Percentiles rank a stretch among this genome's conserved stretches.
Evolutionary conservation across 2,113 vertebrate species (phyloP).

Genomic region (Tinamus guttatus): DNA sequence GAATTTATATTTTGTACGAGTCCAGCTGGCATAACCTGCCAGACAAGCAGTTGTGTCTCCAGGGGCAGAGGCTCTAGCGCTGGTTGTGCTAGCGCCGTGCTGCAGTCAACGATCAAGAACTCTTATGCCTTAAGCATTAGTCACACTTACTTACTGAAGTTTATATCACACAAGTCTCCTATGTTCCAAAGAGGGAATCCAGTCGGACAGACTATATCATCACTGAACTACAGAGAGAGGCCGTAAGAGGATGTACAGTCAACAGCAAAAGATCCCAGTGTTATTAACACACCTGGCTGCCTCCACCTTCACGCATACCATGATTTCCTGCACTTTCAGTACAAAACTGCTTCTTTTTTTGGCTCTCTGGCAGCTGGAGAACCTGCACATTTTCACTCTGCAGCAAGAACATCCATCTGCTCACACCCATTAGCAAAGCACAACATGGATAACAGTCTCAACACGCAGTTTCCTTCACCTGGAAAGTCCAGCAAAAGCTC

Average conservation of each 20-base stretch:
- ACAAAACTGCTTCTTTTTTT: neutral
- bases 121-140: neutral
- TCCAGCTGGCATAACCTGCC: neutral
- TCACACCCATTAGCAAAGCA: neutral
- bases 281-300: neutral
- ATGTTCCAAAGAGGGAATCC: neutral
- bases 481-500: neutral
- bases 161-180: neutral
- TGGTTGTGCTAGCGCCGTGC: neutral
- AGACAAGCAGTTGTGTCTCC: neutral
- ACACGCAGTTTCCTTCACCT: neutral
- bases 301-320: rapidly evolving
- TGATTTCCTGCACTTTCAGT: neutral
- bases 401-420: neutral
- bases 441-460: neutral
- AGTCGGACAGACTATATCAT: neutral
- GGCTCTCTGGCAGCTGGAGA: neutral
- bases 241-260: neutral
- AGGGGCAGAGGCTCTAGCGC: neutral
- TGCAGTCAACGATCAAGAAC: neutral
- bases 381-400: neutral
- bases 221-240: neutral
- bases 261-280: neutral
- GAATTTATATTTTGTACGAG: neutral
- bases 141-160: neutral